These are phyloP conservation scores for Amphimedon queenslandica DNA, from an alignment of 37 sponge, comb jelly and placozoan genomes.

Conservation along the genomic window DNA sequence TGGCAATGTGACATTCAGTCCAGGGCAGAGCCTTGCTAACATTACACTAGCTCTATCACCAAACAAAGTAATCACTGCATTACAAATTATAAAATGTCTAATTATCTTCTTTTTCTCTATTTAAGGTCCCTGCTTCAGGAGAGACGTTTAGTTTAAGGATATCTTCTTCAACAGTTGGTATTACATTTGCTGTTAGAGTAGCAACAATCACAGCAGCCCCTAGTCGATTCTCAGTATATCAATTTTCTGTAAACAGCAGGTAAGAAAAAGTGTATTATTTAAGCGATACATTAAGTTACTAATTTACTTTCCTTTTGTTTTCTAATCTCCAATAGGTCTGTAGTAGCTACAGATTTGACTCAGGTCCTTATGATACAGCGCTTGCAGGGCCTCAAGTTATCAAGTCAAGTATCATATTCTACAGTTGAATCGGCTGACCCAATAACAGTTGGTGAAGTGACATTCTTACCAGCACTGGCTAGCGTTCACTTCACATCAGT, in stretches of 20 bases:
- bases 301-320: neutral
- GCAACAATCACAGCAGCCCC: conserved; percentile 14
- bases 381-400: conserved; percentile 26
- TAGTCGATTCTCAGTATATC: conserved; percentile 19
- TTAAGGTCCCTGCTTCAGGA: conserved; percentile 44
- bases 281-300: too few species aligned
- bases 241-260: conserved; percentile 18
- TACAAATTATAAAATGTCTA: too few species aligned
- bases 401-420: conserved; percentile 4
- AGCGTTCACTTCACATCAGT: conserved; percentile 33
- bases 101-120: neutral
- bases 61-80: conserved; percentile 16
- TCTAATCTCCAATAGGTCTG: neutral
- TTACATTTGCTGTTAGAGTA: neutral
- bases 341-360: conserved; percentile 15
- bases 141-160: conserved; percentile 36
- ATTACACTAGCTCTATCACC: conserved; percentile 25
- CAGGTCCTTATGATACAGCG: conserved; percentile 33
- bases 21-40: conserved; percentile 12
- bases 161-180: conserved; percentile 7
- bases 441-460: conserved; percentile 28
- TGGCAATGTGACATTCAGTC: conserved; percentile 36
- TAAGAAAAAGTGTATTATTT: neutral
- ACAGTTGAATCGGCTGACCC: conserved; percentile 2
- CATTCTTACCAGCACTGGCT: conserved; percentile 38